Evolutionary conservation across 2,888 invertebrate genomes (phyloP).

Genomic region (Dryadula phaetusa): DNA sequence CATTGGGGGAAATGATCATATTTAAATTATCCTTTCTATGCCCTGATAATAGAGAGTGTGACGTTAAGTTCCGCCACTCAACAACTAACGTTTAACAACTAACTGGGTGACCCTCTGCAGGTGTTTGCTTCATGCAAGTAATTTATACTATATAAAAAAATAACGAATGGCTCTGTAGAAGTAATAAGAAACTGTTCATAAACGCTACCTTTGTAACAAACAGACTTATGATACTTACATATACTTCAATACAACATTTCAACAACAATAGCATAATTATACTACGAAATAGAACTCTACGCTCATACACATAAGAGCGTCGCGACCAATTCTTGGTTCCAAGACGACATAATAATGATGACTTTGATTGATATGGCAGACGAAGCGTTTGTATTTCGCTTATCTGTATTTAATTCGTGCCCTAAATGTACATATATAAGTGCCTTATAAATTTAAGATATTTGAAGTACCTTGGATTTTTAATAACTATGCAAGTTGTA

Average conservation of each 20-base stretch:
- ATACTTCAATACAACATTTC: slow-evolving; percentile 1
- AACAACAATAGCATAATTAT: not conserved
- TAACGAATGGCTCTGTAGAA: no score
- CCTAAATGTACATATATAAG: not conserved
- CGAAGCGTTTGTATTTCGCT: slow-evolving; percentile 31
- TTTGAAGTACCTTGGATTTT: no score
- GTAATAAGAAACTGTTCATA: not conserved
- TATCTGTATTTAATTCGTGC: slow-evolving; percentile 29
- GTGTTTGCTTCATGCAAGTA: no score
- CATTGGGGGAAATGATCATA: no score
- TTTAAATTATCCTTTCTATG: no score
- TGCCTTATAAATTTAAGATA: not conserved
- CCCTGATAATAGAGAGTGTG: no score
- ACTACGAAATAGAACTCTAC: not conserved
- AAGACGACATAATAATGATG: slow-evolving; percentile 33
- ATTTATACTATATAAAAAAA: no score
- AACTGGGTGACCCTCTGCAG: no score
- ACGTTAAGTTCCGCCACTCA: no score
- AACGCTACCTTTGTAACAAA: not conserved
- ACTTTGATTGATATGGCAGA: slow-evolving; percentile 39
- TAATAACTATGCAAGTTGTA: no score
- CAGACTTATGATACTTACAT: not conserved
- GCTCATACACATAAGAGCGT: not conserved
- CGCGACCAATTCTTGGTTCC: slow-evolving; percentile 19
- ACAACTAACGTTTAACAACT: no score